Evolutionary conservation across 2,888 invertebrate genomes (phyloP), one percentile per base, ranked within the genome.

Genomic region (Heteropelma amictum): DNA sequence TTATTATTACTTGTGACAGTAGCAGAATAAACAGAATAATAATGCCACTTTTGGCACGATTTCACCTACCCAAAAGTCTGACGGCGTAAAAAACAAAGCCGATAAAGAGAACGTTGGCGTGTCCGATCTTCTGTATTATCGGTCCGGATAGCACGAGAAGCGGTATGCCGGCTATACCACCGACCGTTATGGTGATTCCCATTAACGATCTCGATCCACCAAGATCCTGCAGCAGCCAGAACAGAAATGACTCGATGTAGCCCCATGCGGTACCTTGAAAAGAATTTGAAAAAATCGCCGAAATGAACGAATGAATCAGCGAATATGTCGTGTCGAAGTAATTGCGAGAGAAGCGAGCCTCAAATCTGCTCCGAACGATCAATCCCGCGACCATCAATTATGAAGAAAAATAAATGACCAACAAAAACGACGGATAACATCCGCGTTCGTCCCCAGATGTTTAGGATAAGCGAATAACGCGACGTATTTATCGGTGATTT

Each of bases 161-260:
- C 0, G 95, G 95, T 54, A 95, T 91, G 0, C 95, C 95, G 0
- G 94, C 93, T 5, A 95, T 90, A 8, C 94, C 94, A 1, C 95
- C 95, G 58, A 95, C 94, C 0, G 95, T 95, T 81, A 95, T 93
- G 0, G 95, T 95, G 79, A 95, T 92, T 10, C 95, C 95, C 95
- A 95, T 95, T 65, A 95, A 90, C 0, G 94, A 93, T 54, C 94
- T 92, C 0, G 94, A 93, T 0, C 93, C 95, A 3, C 95, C 95
- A 76, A 95, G 89, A 87, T 95, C 95, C 87, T 95, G 94, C 28
- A 95, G 91, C 73, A 95, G 90, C 94, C 95, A 95, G 89, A 95
- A 95, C 26, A 95, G 90, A 90, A 95, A 95, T 80, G 94, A 95
- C 88, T 95, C 95, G 80, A 95, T 93, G 89, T 94, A 95, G 35